Evolutionary conservation across 2,888 invertebrate species (phyloP).

Genomic region (Aphidius colemani): DNA sequence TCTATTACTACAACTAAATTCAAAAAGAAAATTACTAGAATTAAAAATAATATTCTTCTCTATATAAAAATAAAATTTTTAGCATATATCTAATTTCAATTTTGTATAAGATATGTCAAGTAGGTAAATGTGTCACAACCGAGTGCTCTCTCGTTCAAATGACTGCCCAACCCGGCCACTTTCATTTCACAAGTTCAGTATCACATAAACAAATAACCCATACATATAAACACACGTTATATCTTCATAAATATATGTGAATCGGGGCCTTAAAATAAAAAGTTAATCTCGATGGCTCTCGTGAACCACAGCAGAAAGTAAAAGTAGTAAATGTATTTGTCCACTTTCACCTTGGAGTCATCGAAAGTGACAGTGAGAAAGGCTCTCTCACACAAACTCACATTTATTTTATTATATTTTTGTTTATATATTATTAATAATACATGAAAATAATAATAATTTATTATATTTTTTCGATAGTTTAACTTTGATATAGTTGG

Average conservation of each 20-base stretch:
- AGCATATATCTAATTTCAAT: not conserved
- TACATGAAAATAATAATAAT: no score
- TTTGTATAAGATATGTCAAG: slow-evolving; percentile 33
- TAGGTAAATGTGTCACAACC: slow-evolving; percentile 47
- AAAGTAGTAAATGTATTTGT: slow-evolving; percentile 6
- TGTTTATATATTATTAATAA: no score
- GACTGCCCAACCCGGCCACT: slow-evolving; percentile 37
- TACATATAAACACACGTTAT: not conserved
- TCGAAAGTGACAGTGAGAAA: slow-evolving; percentile 21
- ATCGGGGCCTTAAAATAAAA: slow-evolving; percentile 33
- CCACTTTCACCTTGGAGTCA: slow-evolving; percentile 24
- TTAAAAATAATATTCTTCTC: no score
- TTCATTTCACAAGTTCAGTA: slow-evolving; percentile 30
- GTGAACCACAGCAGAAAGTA: slow-evolving; percentile 8
- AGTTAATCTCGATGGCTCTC: slow-evolving; percentile 30
- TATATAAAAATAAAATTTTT: not conserved
- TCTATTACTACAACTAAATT: no score
- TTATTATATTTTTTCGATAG: no score
- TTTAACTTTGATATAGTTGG: no score
- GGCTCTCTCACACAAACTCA: not conserved
- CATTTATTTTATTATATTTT: no score
- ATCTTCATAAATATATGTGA: slow-evolving; percentile 11
- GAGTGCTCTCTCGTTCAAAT: slow-evolving; percentile 31
- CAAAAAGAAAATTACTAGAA: no score
- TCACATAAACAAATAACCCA: slow-evolving; percentile 19